phyloP scores from a whole-genome alignment of 2,797 vertebrate species.

The Coranthus polyacanthus region DNA sequence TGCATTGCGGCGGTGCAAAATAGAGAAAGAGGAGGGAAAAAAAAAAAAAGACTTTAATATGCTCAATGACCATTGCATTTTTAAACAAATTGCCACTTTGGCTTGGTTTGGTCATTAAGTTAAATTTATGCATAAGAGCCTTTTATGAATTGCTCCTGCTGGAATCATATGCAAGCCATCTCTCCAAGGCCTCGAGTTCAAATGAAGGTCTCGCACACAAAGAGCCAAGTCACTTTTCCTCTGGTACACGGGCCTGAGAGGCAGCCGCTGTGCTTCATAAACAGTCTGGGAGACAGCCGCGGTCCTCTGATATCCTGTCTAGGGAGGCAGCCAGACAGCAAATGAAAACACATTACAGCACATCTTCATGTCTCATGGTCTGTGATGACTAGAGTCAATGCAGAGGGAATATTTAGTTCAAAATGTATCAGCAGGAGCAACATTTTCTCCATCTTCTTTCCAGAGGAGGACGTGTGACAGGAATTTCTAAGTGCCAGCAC shows the following conservation, averaged over 20 bases:
- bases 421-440: slow-evolving; percentile 37
- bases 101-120: slow-evolving; percentile 25
- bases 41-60: neutral
- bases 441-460: neutral
- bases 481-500: slow-evolving; percentile 35
- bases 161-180: slow-evolving; percentile 42
- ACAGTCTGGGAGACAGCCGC: slow-evolving; percentile 35
- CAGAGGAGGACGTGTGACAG: slow-evolving; percentile 17
- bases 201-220: slow-evolving; percentile 45
- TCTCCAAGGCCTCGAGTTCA: slow-evolving; percentile 44
- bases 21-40: slow-evolving; percentile 4
- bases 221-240: slow-evolving; percentile 39
- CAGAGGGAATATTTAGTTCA: slow-evolving; percentile 38
- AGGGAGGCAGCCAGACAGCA: slow-evolving; percentile 44
- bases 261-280: slow-evolving; percentile 38
- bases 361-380: slow-evolving; percentile 33
- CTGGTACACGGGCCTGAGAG: slow-evolving; percentile 30
- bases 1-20: neutral
- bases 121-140: slow-evolving; percentile 29
- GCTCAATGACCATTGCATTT: neutral
- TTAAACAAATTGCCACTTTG: slow-evolving; percentile 37
- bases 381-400: slow-evolving; percentile 21
- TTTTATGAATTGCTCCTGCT: slow-evolving; percentile 25
- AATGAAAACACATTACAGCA: slow-evolving; percentile 54
- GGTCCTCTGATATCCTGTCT: slow-evolving; percentile 51